Evolutionary conservation across 2,113 vertebrate genomes (phyloP).

Genomic region (Seriola rivoliana): DNA sequence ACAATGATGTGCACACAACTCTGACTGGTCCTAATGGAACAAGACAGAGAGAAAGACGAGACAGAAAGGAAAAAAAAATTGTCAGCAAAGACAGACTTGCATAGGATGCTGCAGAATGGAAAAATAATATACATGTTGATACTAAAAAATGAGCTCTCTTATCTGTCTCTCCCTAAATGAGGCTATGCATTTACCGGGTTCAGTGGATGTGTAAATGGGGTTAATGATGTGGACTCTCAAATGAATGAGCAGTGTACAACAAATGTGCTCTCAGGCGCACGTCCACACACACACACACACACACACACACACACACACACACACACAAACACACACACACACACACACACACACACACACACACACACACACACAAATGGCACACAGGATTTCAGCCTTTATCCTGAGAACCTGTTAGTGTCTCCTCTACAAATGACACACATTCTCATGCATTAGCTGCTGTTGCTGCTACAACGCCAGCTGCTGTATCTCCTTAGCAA

Average conservation of each 20-base stretch:
- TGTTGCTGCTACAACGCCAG: background rate
- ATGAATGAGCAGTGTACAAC: conserved; percentile 63
- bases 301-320: conserved; percentile 33
- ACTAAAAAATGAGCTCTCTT: conserved; percentile 4
- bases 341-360: conserved; percentile 20
- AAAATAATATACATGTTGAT: background rate
- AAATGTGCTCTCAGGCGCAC: conserved; percentile 55
- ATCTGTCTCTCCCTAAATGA: conserved; percentile 46
- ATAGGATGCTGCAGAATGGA: conserved; percentile 1
- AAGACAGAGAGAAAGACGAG: conserved; percentile 16
- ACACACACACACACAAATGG: conserved; percentile 30
- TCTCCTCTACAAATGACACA: conserved; percentile 32
- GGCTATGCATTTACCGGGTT: conserved; percentile 42
- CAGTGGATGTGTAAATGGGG: conserved; percentile 61
- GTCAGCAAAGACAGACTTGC: background rate
- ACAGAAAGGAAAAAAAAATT: background rate
- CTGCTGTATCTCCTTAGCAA: conserved; percentile 17
- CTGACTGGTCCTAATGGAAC: conserved; percentile 90
- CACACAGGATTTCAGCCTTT: conserved; percentile 44
- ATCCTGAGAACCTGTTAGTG: conserved; percentile 38
- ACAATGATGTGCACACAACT: conserved; percentile 98
- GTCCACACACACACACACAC: conserved; percentile 30
- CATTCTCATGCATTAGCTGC: conserved; percentile 29
- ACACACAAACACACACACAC: conserved; percentile 31
- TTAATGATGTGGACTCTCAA: conserved; percentile 71